phyloP scores from a whole-genome alignment of 2,797 vertebrate genomes.

The Sternarchorhynchus goeldii region DNA sequence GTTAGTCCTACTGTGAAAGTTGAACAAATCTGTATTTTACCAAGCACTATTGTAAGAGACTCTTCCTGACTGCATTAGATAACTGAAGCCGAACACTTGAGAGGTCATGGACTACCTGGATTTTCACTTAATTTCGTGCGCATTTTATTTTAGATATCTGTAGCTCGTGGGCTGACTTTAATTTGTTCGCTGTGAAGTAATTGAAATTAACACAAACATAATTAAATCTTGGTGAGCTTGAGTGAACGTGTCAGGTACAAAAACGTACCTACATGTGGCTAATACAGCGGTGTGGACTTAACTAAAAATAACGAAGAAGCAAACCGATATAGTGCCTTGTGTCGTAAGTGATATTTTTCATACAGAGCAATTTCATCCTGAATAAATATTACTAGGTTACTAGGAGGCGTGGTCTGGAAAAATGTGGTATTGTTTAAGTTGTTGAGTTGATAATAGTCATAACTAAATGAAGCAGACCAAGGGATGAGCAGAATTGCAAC shows the following conservation, averaged over 20 bases:
- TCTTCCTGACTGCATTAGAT: conserved; percentile 28
- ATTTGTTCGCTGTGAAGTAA: conserved; percentile 41
- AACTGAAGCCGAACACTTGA: conserved; percentile 15
- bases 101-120: not conserved
- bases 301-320: conserved; percentile 27
- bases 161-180: not conserved
- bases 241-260: conserved; percentile 32
- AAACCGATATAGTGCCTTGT: not conserved
- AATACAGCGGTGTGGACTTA: conserved; percentile 17
- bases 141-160: conserved; percentile 18
- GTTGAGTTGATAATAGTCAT: too few species aligned
- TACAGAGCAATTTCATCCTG: not conserved
- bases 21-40: conserved; percentile 10
- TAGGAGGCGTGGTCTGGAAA: too few species aligned
- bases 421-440: too few species aligned
- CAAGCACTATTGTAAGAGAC: not conserved
- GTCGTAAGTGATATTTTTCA: not conserved
- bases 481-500: too few species aligned
- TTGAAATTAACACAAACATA: conserved; percentile 47
- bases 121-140: conserved; percentile 10
- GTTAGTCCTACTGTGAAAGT: conserved; percentile 13
- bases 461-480: too few species aligned
- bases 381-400: not conserved
- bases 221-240: conserved; percentile 21
- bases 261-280: conserved; percentile 29